These are phyloP conservation scores for Girardia tigrina DNA, from an alignment of 2,888 invertebrate species.

Conservation along the genomic window DNA sequence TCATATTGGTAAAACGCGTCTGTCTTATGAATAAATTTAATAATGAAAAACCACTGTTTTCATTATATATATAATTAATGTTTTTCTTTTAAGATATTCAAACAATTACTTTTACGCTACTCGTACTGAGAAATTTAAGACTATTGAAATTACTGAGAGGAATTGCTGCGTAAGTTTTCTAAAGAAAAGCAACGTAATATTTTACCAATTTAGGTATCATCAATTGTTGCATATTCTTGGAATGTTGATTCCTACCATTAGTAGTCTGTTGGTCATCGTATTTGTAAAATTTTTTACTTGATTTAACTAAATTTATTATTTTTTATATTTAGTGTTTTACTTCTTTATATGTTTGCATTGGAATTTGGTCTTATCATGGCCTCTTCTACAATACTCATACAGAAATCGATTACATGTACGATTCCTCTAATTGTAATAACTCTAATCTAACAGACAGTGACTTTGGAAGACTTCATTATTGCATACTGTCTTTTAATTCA, in stretches of 20 bases:
- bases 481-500: background rate
- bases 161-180: background rate
- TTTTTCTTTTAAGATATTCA: background rate
- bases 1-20: too few relatives aligned
- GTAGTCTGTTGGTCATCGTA: background rate
- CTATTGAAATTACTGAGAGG: background rate
- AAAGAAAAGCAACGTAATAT: background rate
- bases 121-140: background rate
- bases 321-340: background rate
- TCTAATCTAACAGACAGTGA: background rate
- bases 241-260: background rate
- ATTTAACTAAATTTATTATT: background rate
- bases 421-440: background rate
- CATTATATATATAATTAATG: too few relatives aligned
- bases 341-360: background rate
- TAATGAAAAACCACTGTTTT: too few relatives aligned
- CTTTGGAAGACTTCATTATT: background rate
- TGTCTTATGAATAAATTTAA: too few relatives aligned
- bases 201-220: background rate
- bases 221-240: background rate
- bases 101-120: background rate
- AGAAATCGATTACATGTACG: background rate
- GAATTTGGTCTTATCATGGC: background rate
- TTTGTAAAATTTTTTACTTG: background rate
- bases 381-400: background rate